Evolutionary conservation across 1,140 invertebrate species (phyloP), one percentile per base, ranked within the genome.

Genomic region (Listronotus bonariensis): DNA sequence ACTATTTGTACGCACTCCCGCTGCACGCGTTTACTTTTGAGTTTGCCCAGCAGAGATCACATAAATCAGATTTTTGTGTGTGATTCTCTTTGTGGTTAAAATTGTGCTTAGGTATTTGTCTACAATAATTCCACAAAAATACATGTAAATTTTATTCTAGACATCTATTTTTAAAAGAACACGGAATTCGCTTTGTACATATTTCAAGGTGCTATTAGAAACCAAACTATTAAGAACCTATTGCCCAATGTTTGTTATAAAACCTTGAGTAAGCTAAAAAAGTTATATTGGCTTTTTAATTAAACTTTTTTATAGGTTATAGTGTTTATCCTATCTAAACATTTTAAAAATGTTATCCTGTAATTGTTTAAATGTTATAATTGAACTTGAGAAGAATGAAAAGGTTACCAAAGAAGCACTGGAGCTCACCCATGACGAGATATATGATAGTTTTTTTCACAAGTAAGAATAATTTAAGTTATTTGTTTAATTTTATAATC

Each of bases 281-380:
- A 18, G 6, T 45, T 11, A 45, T 45, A 11, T 45, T 18, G 17
- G 42, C 42, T 2, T 45, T 45, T 49, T 4, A 45, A 45, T 14
- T 45, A 17, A 43, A 14, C 8, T 45, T 17, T 45, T 17, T 45
- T n/a, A 17, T 45, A 45, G 42, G 14, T 15, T 45, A 12, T 41
- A 41, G 11, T 41, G 11, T 6, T 41, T 41, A 41, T 11, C 7
- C 11, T 41, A 41, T 41, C 40, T 3, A 45, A 14, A 49, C 15
- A 46, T 20, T 49, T 20, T 10, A 26, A 31, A 49, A 31, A 49
- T 49, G 46, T 20, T 49, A 49, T 15, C 46, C 10, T 49, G 46
- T 31, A 49, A 49, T 31, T 49, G 46, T 49, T 49, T 49, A 31
- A 49, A 49, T 31, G 20, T 49, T 20, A 49, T 31, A 18, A 49